Evolutionary conservation across 2,888 invertebrate genomes (phyloP).

Genomic region (Bimastos eiseni): DNA sequence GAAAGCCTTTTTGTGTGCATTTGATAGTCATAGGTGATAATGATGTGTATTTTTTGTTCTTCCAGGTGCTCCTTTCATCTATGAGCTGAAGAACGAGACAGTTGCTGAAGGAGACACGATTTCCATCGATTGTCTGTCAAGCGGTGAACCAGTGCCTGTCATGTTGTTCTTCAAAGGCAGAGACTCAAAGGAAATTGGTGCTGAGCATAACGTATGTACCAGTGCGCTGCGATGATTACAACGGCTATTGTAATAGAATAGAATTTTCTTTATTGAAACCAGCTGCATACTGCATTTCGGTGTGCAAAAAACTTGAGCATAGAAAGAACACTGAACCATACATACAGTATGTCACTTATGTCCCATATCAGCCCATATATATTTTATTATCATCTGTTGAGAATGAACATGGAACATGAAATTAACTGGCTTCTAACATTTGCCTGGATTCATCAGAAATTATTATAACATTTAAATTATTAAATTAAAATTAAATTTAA

Average conservation of each 20-base stretch:
- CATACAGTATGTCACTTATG: no score
- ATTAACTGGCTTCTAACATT: no score
- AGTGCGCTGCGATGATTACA: neutral
- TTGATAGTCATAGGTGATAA: neutral
- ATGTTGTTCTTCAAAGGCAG: constrained; percentile 13
- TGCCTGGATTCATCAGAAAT: no score
- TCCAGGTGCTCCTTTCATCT: neutral
- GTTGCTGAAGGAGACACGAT: constrained; percentile 28
- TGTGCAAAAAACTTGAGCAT: no score
- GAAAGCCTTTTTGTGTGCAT: neutral
- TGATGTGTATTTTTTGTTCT: neutral
- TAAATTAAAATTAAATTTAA: no score
- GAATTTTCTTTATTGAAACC: neutral
- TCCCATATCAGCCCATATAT: no score
- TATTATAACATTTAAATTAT: no score
- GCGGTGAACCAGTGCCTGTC: neutral
- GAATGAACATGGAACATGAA: no score
- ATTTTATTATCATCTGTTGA: no score
- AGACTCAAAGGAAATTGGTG: constrained; percentile 6
- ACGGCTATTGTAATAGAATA: neutral
- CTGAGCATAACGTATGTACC: neutral
- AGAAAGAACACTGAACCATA: no score
- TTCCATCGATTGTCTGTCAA: constrained; percentile 4
- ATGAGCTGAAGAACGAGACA: constrained; percentile 27
- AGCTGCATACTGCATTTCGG: no score